Base-by-base conservation (phyloP, 2,113 vertebrate genomes). In the Prolemur simus region DNA sequence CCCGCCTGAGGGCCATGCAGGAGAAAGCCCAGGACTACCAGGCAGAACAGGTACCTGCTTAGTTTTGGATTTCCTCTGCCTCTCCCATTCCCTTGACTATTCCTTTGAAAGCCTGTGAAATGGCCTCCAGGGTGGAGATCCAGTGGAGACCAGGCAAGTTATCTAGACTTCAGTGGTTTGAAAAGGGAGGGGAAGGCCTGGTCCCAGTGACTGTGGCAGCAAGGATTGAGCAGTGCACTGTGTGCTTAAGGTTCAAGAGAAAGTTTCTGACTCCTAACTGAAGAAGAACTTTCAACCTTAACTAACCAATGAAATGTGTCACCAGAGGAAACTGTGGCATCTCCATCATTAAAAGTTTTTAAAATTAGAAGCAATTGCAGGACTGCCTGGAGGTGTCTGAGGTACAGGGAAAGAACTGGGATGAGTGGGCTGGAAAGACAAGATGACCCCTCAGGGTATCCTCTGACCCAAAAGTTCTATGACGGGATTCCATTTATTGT, bases 1-100 rank as follows among this genome's bases (percentile, higher is more conserved):
- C 99, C 0, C 98, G 98, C 34, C 91, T 99, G 97, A 98, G 99
- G 86, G 99, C 99, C 54, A 92, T 98, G 86, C 99, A 99, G 69
- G 98, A 99, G 96, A 98, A 97, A 90, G 99, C 98, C 20, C 98
- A 91, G 94, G 99, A 99, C 85, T 97, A 98, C 89, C 99, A 98
- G 95, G 99, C 99, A 8, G 99, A 99, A 94, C 99, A 99, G 99
- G 99, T 99, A 96, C 23, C 27, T 39, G 1, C 11, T 37, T 18
- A 5, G 18, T 17, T 18, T 64, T 5, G 0, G 23, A 39, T 80
- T 60, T 52, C 45, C 60, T 45, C 81, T 1, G 29, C 21, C 12
- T 6, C 52, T 39, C 2, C 25, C 29, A 37, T 54, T 77, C 66
- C 20, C 3, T 0, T 21, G 63, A 39, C 74, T 32, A 3, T 47